Base-by-base conservation (phyloP, 2,797 vertebrate species). In the Muscicapa comitata region DNA sequence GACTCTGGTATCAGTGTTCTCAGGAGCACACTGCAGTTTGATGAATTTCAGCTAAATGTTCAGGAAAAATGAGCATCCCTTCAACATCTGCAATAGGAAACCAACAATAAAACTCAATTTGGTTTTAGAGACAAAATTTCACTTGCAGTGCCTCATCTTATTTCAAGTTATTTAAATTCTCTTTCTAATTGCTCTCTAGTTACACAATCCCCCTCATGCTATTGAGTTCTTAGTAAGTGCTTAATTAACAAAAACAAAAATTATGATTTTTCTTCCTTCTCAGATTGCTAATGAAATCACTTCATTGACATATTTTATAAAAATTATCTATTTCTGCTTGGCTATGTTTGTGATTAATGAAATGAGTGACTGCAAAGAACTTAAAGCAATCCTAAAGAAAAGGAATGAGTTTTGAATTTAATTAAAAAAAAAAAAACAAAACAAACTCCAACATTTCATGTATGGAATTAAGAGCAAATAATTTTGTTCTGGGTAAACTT, bases 191-290 rank as follows among this genome's bases (percentile, higher is more conserved):
- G 75, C 75, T 82, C 55, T 96, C 67, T 71, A 77, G 87, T 94
- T 93, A 82, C 75, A 82, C 57, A 91, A 67, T 68, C 13, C n/a
- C 26, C 17, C 38, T 85, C 6, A 2, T 71, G 48, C n/a, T 68
- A 88, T n/a, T 50, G 65, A 90, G 54, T 47, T 93, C 78, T 91
- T 86, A 92, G 78, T 75, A 89, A 95, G 42, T 71, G 81, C 29
- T 94, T 96, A 96, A 94, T 85, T 94, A 95, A 96, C 67, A 91
- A 79, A 90, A 92, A 0, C 63, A 82, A 88, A 89, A 94, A 89
- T 86, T 89, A 90, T 25, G 6, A 83, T 79, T 54, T 51, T 89
- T 82, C 55, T 79, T 89, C 43, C 59, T 82, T 73, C 77, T 87
- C 75, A 80, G 37, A 79, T 57, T 74, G 37, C 53, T 59, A 61